Conservation (phyloP, 1,140 invertebrate species). For the Cardiocondyla obscurior region DNA sequence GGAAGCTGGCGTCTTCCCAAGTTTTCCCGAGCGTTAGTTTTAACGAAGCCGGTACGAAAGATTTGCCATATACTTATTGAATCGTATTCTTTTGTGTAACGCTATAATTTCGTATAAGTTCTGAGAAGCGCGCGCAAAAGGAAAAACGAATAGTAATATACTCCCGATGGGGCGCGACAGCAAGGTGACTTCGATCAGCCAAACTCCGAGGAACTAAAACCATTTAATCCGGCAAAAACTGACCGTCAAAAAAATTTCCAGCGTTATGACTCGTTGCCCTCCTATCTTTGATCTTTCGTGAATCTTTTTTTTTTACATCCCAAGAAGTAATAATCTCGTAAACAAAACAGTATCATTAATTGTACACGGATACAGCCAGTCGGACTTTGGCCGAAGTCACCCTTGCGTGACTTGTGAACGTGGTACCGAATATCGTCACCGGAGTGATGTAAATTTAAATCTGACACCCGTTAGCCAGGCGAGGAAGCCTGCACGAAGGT, state of each 20-base stretch:
- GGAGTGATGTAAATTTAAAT: not conserved
- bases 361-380: not conserved
- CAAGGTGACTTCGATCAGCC: not conserved
- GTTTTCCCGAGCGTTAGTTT: not conserved
- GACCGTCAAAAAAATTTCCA: not conserved
- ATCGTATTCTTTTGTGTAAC: slow-evolving; percentile 18
- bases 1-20: not conserved
- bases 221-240: not conserved
- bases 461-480: not conserved
- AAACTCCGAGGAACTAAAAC: not conserved
- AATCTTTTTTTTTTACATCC: not conserved
- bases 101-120: slow-evolving; percentile 17
- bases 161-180: not conserved
- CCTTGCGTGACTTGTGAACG: not conserved
- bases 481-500: not conserved
- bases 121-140: not conserved
- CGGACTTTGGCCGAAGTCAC: not conserved
- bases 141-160: not conserved
- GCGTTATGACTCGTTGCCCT: too few species aligned
- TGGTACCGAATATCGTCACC: not conserved
- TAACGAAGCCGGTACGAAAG: not conserved
- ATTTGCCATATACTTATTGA: slow-evolving; percentile 40
- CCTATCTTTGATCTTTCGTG: not conserved
- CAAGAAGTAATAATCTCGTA: not conserved
- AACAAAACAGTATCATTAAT: not conserved